phyloP scores from a whole-genome alignment of 1,140 invertebrate species.

The Geopemphigus sp. region DNA sequence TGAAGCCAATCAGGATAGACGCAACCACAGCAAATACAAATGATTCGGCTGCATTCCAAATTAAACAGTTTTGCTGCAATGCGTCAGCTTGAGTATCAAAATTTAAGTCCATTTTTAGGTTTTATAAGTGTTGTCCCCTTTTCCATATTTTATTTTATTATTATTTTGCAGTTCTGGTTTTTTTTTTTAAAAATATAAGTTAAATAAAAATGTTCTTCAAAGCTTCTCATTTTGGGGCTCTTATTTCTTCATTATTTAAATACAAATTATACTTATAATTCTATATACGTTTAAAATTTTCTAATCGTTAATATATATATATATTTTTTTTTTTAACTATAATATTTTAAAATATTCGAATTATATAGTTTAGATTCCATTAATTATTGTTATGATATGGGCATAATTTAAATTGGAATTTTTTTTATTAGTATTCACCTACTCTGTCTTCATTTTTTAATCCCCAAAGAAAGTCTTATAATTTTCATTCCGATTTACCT shows the following conservation, averaged over 20 bases:
- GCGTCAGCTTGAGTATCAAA: slow-evolving; percentile 47
- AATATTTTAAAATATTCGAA: slow-evolving; percentile 31
- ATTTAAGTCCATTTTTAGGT: slow-evolving; percentile 28
- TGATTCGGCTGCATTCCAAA: slow-evolving; percentile 50
- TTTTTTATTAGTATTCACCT: slow-evolving; percentile 16
- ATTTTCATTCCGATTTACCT: neutral
- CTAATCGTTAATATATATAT: slow-evolving; percentile 46
- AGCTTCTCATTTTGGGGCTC: slow-evolving; percentile 38
- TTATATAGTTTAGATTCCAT: slow-evolving; percentile 35
- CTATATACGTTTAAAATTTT: slow-evolving; percentile 46
- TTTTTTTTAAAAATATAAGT: slow-evolving; percentile 39
- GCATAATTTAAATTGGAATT: slow-evolving; percentile 11
- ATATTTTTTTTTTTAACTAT: slow-evolving; percentile 19
- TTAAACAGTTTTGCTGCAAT: slow-evolving; percentile 50
- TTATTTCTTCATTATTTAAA: slow-evolving; percentile 45
- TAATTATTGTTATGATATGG: slow-evolving; percentile 29
- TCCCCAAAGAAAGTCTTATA: neutral
- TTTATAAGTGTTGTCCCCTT: slow-evolving; percentile 29
- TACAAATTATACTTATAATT: slow-evolving; percentile 48
- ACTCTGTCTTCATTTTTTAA: slow-evolving; percentile 5
- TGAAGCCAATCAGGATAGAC: slow-evolving; percentile 51
- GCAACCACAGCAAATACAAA: slow-evolving; percentile 50
- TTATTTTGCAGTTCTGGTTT: slow-evolving; percentile 35
- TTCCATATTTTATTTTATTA: slow-evolving; percentile 41
- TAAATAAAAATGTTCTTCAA: slow-evolving; percentile 20